phyloP scores from a whole-genome alignment of 2,888 invertebrate species.

The Geophilus truncorum region DNA sequence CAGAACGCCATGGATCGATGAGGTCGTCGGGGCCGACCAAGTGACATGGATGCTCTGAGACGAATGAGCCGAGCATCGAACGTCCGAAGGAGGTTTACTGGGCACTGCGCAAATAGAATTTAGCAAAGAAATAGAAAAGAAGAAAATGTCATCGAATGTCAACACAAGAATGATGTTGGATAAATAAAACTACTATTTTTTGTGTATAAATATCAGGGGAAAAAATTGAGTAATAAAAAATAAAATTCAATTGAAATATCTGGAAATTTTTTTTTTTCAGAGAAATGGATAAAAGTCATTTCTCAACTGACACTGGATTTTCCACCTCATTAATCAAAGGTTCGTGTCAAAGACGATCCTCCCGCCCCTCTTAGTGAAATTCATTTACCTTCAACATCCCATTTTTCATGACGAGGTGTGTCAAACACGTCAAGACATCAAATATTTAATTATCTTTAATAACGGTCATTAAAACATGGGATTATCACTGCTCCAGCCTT shows the following conservation, averaged over 20 bases:
- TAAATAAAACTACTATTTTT: neutral
- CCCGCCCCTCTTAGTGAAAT: neutral
- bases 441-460: neutral
- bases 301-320: neutral
- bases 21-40: slow-evolving; percentile 48
- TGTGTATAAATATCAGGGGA: neutral
- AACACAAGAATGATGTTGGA: neutral
- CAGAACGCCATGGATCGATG: slow-evolving; percentile 48
- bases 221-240: neutral
- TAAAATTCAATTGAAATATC: neutral
- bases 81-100: slow-evolving; percentile 47
- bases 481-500: too few species aligned
- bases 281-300: neutral
- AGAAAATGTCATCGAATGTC: too few species aligned
- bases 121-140: neutral
- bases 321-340: neutral
- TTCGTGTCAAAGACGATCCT: neutral
- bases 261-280: neutral
- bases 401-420: neutral
- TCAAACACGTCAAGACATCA: neutral
- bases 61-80: slow-evolving; percentile 46
- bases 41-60: slow-evolving; percentile 47
- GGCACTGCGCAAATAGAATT: slow-evolving; percentile 44
- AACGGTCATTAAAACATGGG: neutral
- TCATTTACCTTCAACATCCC: neutral